Evolutionary conservation across 2,797 vertebrate species (phyloP).

Genomic region (Choloepus didactylus): DNA sequence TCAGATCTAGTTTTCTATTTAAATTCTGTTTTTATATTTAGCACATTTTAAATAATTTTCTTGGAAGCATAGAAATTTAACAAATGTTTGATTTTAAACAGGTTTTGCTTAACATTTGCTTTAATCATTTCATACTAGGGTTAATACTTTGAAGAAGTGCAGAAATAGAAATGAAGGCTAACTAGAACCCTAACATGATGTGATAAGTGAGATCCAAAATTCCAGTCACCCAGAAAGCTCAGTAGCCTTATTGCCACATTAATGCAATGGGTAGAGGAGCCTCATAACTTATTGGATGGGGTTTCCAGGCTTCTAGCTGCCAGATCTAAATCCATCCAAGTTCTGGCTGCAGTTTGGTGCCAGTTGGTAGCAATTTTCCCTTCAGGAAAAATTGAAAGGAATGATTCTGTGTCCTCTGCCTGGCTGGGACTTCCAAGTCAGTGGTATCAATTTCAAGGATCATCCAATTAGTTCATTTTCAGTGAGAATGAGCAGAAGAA

Average conservation of each 20-base stretch:
- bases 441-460: constrained; percentile 6
- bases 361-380: not conserved
- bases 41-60: not conserved
- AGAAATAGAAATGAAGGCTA: not conserved
- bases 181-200: not conserved
- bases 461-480: not conserved
- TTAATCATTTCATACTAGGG: not conserved
- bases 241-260: not conserved
- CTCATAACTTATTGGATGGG: not conserved
- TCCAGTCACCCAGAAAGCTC: not conserved
- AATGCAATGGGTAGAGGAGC: not conserved
- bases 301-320: not conserved
- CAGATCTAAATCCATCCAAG: not conserved
- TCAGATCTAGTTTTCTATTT: constrained; percentile 45
- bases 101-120: not conserved
- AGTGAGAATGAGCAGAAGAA: not conserved
- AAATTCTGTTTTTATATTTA: not conserved
- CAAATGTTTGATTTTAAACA: constrained; percentile 34
- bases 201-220: not conserved
- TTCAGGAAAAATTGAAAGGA: constrained; percentile 5
- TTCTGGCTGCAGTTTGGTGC: not conserved
- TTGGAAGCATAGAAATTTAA: constrained; percentile 37
- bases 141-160: constrained; percentile 27
- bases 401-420: not conserved
- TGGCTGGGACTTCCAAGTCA: not conserved